These are phyloP conservation scores for Palythoa grandis DNA, from an alignment of 92 coral and sea anemone genomes.

Conservation along the genomic window DNA sequence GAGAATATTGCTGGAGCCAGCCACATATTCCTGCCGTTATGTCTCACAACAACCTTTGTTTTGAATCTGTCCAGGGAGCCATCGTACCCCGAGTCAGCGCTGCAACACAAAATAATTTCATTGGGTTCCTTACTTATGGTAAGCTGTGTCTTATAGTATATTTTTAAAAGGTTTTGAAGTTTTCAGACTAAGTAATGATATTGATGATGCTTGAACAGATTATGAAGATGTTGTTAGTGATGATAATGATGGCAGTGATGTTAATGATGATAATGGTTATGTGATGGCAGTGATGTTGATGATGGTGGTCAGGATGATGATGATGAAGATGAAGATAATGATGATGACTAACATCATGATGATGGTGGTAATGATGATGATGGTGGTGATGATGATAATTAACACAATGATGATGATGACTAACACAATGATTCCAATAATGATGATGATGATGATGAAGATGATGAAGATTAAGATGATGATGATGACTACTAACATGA, in stretches of 20 bases:
- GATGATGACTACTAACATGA: no score
- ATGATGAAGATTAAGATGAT: neutral
- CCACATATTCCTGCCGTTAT: slow-evolving; percentile 39
- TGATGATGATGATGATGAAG: neutral
- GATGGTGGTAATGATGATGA: no score
- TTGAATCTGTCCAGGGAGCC: slow-evolving; percentile 39
- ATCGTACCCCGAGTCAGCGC: slow-evolving; percentile 30
- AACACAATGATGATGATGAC: no score
- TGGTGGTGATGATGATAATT: neutral
- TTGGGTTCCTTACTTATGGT: neutral
- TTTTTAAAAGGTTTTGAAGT: neutral
- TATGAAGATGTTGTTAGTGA: neutral
- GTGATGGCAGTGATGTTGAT: neutral
- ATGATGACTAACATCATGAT: neutral
- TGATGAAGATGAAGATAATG: no score
- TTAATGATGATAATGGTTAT: neutral
- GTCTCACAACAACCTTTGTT: slow-evolving; percentile 27
- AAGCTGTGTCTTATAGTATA: neutral
- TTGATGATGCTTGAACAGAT: neutral
- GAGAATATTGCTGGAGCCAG: slow-evolving; percentile 39
- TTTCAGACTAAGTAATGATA: neutral
- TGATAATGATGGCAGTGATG: neutral
- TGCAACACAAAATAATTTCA: neutral
- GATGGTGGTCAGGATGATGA: neutral
- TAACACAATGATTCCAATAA: no score